Conservation (phyloP, 2,113 vertebrate genomes). For the Garra rufa region DNA sequence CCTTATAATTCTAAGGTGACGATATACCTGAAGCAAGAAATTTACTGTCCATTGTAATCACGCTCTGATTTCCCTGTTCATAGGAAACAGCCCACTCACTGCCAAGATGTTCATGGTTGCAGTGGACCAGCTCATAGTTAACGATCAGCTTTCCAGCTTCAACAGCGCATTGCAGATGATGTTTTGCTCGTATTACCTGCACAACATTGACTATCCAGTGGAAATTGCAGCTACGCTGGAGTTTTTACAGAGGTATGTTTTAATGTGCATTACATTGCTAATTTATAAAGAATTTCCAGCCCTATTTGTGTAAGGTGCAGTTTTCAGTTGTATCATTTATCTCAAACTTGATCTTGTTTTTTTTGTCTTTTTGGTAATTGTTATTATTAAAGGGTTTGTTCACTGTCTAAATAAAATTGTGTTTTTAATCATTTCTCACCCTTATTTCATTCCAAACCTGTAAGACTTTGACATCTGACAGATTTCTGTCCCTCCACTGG, state of each 20-base stretch:
- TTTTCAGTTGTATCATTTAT: too few species aligned
- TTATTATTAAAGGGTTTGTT: background rate
- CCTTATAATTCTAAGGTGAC: too few species aligned
- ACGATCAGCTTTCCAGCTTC: constrained; percentile 27
- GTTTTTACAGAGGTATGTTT: constrained; percentile 26
- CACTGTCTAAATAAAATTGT: too few species aligned
- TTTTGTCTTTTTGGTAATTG: background rate
- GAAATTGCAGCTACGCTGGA: constrained; percentile 39
- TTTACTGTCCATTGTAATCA: background rate
- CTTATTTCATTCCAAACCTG: too few species aligned
- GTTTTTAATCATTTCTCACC: too few species aligned
- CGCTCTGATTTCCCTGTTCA: constrained; percentile 24
- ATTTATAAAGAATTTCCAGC: too few species aligned
- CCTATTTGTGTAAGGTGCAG: too few species aligned
- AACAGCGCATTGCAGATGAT: constrained; percentile 44
- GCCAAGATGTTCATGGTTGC: constrained; percentile 47
- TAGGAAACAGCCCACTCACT: constrained; percentile 30
- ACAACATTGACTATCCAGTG: constrained; percentile 46
- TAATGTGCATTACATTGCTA: background rate
- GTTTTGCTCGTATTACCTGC: constrained; percentile 34
- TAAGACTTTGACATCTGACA: too few species aligned
- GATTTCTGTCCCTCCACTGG: too few species aligned
- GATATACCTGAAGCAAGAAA: background rate
- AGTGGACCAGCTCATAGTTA: constrained; percentile 38
- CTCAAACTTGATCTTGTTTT: background rate